Evolutionary conservation across 2,113 vertebrate species (phyloP).

Genomic region (Oreochromis aureus): DNA sequence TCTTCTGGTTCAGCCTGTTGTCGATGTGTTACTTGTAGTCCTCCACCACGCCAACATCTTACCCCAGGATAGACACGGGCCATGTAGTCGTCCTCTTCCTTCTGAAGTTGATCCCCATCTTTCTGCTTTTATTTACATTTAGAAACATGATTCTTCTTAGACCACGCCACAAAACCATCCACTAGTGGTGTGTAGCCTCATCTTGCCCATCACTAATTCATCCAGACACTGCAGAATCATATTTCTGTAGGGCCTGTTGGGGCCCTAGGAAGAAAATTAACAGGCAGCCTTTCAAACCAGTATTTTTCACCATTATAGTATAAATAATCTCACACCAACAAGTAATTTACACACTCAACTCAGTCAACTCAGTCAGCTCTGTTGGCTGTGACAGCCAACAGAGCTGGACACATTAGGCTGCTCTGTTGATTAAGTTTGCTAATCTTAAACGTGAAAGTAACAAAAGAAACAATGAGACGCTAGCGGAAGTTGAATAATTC

Average conservation of each 20-base stretch:
- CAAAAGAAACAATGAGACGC: background rate
- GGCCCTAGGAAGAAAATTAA: background rate
- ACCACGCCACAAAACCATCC: background rate
- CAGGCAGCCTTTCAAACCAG: background rate
- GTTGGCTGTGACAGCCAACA: background rate
- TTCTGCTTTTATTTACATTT: background rate
- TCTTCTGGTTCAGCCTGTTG: background rate
- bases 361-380: too few relatives aligned
- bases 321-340: background rate
- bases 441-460: background rate
- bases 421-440: background rate
- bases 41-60: rapidly evolving
- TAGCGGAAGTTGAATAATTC: background rate
- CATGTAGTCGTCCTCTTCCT: background rate
- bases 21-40: background rate
- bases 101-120: background rate
- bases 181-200: background rate
- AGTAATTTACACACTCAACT: background rate
- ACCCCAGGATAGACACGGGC: background rate
- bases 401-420: background rate
- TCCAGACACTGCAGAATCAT: background rate
- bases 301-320: background rate
- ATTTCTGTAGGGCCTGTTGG: background rate
- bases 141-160: background rate
- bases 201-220: background rate